phyloP scores from a whole-genome alignment of 2,113 vertebrate genomes.

The Tupaia chinensis region DNA sequence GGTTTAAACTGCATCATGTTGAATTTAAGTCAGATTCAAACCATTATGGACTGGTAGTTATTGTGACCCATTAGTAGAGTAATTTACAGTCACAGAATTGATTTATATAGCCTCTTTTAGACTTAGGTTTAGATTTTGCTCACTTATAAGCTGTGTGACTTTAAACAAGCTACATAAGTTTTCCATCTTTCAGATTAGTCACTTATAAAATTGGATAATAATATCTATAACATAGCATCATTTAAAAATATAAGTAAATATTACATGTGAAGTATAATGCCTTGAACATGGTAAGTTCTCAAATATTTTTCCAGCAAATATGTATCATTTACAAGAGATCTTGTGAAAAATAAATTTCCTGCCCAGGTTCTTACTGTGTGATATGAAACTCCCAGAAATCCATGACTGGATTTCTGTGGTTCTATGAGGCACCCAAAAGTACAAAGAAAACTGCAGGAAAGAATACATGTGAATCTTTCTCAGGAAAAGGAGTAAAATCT shows the following conservation, averaged over 20 bases:
- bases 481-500: background rate
- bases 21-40: background rate
- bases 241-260: slow-evolving; percentile 33
- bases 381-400: background rate
- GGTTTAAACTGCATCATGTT: background rate
- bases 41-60: background rate
- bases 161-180: background rate
- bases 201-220: slow-evolving; percentile 13
- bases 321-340: background rate
- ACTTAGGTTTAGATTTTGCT: background rate
- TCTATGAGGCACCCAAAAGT: background rate
- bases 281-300: background rate
- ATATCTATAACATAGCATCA: background rate
- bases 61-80: background rate
- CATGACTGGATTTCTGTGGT: background rate
- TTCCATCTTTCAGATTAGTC: background rate
- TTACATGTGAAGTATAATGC: background rate
- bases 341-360: background rate
- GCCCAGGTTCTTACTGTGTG: background rate
- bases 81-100: background rate
- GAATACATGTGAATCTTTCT: background rate
- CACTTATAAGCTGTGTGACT: background rate
- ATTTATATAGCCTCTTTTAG: background rate
- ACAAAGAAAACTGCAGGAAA: background rate
- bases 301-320: slow-evolving; percentile 34